phyloP scores from a whole-genome alignment of 1,140 invertebrate species.

The Monochamus saltuarius region DNA sequence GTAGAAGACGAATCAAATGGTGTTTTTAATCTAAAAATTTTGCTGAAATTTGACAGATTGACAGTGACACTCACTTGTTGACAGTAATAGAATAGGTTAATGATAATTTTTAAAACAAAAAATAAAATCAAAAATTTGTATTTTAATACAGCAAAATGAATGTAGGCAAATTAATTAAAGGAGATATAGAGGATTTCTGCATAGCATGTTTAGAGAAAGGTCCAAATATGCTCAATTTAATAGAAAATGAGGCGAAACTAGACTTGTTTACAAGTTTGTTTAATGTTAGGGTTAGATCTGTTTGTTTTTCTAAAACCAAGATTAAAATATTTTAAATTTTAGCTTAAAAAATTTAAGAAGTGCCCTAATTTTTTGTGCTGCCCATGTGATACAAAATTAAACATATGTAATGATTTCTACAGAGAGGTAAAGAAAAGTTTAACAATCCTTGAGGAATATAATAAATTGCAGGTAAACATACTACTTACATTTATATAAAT shows the following conservation, averaged over 20 bases:
- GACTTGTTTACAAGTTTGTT: background rate
- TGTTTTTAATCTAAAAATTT: no score
- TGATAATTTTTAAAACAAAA: no score
- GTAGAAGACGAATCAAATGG: no score
- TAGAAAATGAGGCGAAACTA: background rate
- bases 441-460: background rate
- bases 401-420: background rate
- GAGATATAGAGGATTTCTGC: background rate
- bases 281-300: background rate
- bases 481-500: no score
- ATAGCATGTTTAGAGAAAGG: conserved; percentile 8
- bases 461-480: no score
- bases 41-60: no score
- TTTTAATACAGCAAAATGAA: no score
- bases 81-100: no score
- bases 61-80: no score
- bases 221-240: background rate
- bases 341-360: conserved; percentile 1
- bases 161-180: background rate
- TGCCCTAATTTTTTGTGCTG: background rate
- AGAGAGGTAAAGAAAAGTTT: background rate
- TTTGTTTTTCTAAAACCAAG: background rate
- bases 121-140: no score
- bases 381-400: background rate
- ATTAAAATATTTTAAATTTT: background rate